phyloP scores from a whole-genome alignment of 2,113 vertebrate species.

The Todiramphus saurophagus region DNA sequence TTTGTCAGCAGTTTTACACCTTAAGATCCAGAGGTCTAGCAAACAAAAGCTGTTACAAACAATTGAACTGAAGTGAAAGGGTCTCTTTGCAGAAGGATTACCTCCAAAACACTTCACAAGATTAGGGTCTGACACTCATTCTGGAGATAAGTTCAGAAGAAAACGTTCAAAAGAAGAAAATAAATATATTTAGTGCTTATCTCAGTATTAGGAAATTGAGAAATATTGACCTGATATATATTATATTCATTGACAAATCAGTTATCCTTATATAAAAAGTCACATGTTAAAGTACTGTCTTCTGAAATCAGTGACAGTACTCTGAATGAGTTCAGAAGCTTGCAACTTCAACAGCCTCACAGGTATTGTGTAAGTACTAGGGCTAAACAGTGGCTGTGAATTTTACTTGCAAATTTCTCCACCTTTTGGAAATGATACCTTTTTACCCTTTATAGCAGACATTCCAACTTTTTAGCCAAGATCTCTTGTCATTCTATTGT shows the following conservation, averaged over 20 bases:
- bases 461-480: not conserved
- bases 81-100: not conserved
- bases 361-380: rapidly evolving
- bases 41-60: not conserved
- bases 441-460: not conserved
- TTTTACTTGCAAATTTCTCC: not conserved
- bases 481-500: not conserved
- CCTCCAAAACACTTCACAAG: not conserved
- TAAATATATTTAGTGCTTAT: not conserved
- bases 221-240: not conserved
- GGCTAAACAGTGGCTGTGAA: not conserved
- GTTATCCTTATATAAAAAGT: not conserved
- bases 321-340: not conserved
- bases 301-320: not conserved
- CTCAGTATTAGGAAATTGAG: not conserved
- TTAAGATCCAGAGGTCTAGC: not conserved
- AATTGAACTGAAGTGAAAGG: not conserved
- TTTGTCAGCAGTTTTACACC: not conserved
- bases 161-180: not conserved
- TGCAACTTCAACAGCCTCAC: rapidly evolving
- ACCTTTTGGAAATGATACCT: not conserved
- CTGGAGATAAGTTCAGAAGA: not conserved
- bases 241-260: not conserved
- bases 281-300: not conserved
- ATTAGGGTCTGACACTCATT: not conserved